Base-by-base conservation (phyloP, 1,140 invertebrate species). In the Aphelenchoides avenae region DNA sequence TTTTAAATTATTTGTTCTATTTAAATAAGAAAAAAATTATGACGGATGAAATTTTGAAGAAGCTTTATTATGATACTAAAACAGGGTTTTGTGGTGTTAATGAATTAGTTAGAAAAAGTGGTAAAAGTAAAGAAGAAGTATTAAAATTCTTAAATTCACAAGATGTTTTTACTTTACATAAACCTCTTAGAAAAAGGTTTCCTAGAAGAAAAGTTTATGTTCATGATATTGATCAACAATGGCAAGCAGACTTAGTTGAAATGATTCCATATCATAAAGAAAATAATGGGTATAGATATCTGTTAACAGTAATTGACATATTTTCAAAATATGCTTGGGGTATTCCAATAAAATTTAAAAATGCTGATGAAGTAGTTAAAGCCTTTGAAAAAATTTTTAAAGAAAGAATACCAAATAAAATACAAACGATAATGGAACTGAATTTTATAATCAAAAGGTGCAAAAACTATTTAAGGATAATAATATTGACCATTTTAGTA, bases 291-390 rank as follows among this genome's bases (percentile, higher is more conserved):
- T 77, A 65, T 63, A 75, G 76, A 44, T 81, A 78, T 56, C 65
- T 82, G 22, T 61, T 82, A 47, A 76, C 71, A 26, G 69, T 79
- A 5, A 81, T 82, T 51, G 78, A 82, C 66, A 58, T 64, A 24
- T 81, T 80, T 65, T 75, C 71, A 44, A 82, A 80, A 71, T 79
- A 69, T 66, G 76, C 78, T 20, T 82, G 75, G 75, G 74, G 73
- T n/a, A 36, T 75, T 20, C 75, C 78, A 5, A 15, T 82, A 29
- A 80, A 80, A 76, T 73, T 58, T n/a, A 83, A 82, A 74, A 78
- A 50, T 44, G 76, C 57, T 22, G 27, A 44, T 48, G 57, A 49
- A 64, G 52, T 68, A 11, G 31, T 53, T 15, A 11, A 62, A 9
- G 63, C 57, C n/a, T 68, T 77, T 56, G 36, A 48, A 59, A 66